These are phyloP conservation scores for Sebastes hopkinsi DNA, from an alignment of 2,797 vertebrate species.

Conservation along the genomic window DNA sequence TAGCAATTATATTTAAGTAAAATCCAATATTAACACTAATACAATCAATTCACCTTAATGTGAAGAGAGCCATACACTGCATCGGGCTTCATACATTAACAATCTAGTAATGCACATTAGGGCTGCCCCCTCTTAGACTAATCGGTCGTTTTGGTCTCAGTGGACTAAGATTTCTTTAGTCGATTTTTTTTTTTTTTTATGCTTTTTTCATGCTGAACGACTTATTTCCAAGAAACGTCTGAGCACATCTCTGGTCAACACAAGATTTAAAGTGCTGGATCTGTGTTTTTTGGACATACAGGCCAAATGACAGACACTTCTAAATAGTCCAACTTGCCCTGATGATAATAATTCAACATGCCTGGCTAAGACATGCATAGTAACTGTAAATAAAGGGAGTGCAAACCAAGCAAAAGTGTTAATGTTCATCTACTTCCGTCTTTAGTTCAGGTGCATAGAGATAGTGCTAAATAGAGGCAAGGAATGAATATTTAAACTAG, in stretches of 20 bases:
- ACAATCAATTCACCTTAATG: not conserved
- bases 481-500: conserved; percentile 53
- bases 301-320: not conserved
- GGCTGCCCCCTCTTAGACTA: too few relatives aligned
- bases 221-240: too few relatives aligned
- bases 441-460: not conserved
- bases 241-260: too few relatives aligned
- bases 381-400: not conserved
- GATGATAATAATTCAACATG: not conserved
- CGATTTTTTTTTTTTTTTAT: too few relatives aligned
- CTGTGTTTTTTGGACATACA: not conserved
- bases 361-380: too few relatives aligned
- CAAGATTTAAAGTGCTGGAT: too few relatives aligned
- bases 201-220: too few relatives aligned
- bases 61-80: not conserved
- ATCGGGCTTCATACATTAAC: not conserved
- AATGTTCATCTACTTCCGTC: not conserved
- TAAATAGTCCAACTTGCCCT: not conserved
- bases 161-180: too few relatives aligned
- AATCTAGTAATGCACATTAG: too few relatives aligned
- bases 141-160: too few relatives aligned
- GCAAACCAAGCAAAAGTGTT: too few relatives aligned
- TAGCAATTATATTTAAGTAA: not conserved
- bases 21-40: not conserved
- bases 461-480: not conserved